Percentiles rank a stretch among this genome's conserved stretches.
Conservation (phyloP, 2,797 vertebrate species). For the Molossus molossus region DNA sequence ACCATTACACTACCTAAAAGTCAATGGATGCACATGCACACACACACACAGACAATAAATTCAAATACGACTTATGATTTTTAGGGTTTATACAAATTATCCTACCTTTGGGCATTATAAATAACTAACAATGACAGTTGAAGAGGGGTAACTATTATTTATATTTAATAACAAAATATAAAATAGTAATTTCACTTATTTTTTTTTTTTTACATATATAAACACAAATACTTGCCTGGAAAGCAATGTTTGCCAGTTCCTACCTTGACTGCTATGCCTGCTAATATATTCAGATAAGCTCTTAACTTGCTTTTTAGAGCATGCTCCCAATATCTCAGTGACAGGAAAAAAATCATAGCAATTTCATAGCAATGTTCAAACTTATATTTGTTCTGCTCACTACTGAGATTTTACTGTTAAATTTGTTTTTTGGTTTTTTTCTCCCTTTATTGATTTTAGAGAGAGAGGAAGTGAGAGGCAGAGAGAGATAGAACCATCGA, state of each 20-base stretch:
- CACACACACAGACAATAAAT: neutral
- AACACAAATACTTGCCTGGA: conserved; percentile 2
- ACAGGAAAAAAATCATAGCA: neutral
- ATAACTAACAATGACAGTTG: conserved; percentile 37
- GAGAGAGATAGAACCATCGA: no score
- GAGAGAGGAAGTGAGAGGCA: no score
- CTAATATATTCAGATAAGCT: neutral
- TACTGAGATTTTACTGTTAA: neutral
- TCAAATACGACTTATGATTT: neutral
- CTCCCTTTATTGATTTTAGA: no score
- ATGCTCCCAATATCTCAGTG: conserved; percentile 38
- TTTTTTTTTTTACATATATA: neutral
- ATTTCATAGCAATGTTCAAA: conserved; percentile 36
- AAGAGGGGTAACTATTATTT: neutral
- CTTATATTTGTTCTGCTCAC: conserved; percentile 13
- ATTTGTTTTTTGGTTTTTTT: neutral
- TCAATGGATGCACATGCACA: neutral
- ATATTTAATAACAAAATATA: neutral
- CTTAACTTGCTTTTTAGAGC: neutral
- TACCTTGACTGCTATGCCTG: neutral
- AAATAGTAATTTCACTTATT: neutral
- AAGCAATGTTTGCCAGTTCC: conserved; percentile 12
- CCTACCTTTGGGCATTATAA: neutral
- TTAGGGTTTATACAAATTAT: conserved; percentile 6
- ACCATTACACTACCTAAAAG: neutral